phyloP scores from a whole-genome alignment of 2,113 vertebrate species.

The Perognathus longimembris region DNA sequence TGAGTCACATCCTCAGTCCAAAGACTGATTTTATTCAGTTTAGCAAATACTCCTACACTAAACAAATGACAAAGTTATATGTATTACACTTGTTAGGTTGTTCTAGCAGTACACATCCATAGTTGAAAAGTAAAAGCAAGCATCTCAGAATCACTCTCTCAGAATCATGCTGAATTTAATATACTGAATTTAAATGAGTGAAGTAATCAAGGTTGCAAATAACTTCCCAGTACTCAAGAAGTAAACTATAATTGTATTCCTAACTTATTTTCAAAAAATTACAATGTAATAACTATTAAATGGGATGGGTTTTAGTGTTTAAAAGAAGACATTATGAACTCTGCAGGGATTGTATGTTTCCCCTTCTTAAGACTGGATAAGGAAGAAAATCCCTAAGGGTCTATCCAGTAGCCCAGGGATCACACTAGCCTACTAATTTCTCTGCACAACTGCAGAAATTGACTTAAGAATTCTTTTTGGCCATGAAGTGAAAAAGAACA shows the following conservation, averaged over 20 bases:
- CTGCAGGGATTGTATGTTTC: background rate
- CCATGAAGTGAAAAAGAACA: conserved; percentile 39
- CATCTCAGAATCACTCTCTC: background rate
- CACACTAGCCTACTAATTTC: background rate
- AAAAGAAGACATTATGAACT: background rate
- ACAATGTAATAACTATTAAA: background rate
- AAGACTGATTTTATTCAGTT: background rate
- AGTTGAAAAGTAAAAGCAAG: conserved; percentile 34
- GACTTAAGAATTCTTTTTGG: conserved; percentile 41
- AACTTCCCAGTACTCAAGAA: conserved; percentile 15
- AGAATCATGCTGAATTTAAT: background rate
- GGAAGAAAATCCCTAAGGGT: background rate
- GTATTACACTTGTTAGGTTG: background rate
- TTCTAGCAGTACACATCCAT: conserved; percentile 17
- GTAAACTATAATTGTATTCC: background rate
- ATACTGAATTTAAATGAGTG: background rate
- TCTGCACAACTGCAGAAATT: background rate
- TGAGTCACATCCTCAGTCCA: too few species aligned
- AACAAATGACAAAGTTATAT: background rate
- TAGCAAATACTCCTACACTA: conserved; percentile 19
- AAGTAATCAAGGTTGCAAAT: conserved; percentile 6
- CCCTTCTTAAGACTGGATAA: background rate
- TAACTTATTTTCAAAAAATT: background rate
- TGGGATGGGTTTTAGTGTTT: conserved; percentile 18
- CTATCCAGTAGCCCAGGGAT: background rate